Percentiles rank a stretch among this genome's conserved stretches.
These are phyloP conservation scores for Candoia aspera DNA, from an alignment of 2,113 vertebrate genomes.

Conservation along the genomic window DNA sequence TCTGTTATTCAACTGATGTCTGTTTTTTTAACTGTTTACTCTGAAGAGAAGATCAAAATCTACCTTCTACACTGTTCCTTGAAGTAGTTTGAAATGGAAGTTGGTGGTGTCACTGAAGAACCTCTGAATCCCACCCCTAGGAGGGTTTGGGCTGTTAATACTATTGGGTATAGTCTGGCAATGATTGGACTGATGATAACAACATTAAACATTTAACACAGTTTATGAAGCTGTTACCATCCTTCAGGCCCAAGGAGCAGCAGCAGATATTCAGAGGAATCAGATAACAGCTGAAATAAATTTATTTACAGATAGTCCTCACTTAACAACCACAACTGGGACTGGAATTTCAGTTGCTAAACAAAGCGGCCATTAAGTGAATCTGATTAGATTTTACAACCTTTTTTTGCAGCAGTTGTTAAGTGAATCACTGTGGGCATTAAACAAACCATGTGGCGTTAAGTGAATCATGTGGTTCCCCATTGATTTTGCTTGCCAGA, in stretches of 20 bases:
- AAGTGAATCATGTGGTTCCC: too few species aligned
- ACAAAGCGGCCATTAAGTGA: too few species aligned
- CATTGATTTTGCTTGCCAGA: too few species aligned
- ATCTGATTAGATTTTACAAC: too few species aligned
- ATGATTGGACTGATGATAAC: not conserved
- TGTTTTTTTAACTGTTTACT: not conserved
- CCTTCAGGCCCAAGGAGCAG: not conserved
- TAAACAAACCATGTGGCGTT: too few species aligned
- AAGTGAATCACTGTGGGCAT: too few species aligned
- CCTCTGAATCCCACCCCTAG: not conserved
- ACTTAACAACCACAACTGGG: too few species aligned
- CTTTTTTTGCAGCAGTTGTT: too few species aligned
- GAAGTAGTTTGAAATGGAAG: not conserved
- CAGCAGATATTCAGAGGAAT: conserved; percentile 44
- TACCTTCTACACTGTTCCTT: not conserved
- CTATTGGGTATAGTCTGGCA: not conserved
- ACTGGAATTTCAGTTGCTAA: too few species aligned
- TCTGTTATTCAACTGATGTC: not conserved
- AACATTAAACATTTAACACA: conserved; percentile 1
- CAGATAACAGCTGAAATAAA: not conserved
- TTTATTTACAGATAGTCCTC: too few species aligned
- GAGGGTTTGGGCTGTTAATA: not conserved
- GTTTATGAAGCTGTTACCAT: conserved; percentile 39
- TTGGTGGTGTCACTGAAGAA: not conserved
- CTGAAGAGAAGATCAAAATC: not conserved